Evolutionary conservation across 1,140 invertebrate species (phyloP).

Genomic region (Drosophila parvula): DNA sequence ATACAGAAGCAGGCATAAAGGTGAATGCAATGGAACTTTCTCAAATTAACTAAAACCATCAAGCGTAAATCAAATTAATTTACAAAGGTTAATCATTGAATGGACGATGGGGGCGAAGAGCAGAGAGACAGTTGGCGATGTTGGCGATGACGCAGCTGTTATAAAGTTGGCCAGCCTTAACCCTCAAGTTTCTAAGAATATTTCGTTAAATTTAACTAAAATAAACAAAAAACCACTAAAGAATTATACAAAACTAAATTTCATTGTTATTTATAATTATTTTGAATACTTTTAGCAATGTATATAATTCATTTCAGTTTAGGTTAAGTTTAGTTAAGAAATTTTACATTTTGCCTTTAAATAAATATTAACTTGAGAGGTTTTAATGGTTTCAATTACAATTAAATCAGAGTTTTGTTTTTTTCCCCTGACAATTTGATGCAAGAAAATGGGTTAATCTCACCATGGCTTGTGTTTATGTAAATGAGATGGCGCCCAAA

Average conservation of each 20-base stretch:
- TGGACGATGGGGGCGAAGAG: neutral
- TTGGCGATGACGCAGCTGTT: slow-evolving; percentile 55
- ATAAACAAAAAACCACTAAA: no score
- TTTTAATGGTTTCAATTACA: neutral
- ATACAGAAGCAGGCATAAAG: neutral
- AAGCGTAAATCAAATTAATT: slow-evolving; percentile 71
- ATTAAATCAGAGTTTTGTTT: neutral
- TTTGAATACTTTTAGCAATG: no score
- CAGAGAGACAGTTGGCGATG: slow-evolving; percentile 19
- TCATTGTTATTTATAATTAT: no score
- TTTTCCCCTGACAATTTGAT: neutral
- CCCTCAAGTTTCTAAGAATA: no score
- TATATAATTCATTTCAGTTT: no score
- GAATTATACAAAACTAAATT: no score
- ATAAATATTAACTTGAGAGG: neutral
- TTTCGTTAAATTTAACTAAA: no score
- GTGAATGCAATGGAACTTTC: slow-evolving; percentile 19
- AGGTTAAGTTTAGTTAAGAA: no score
- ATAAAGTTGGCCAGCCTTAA: slow-evolving; percentile 17
- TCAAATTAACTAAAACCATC: slow-evolving; percentile 57
- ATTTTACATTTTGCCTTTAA: no score
- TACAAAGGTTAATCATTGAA: slow-evolving; percentile 42
- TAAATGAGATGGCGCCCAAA: slow-evolving; percentile 62
- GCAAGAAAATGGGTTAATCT: slow-evolving; percentile 27
- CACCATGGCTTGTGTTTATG: slow-evolving; percentile 58